These are phyloP conservation scores for Onychostruthus taczanowskii DNA, from an alignment of 2,113 vertebrate genomes.

Conservation along the genomic window DNA sequence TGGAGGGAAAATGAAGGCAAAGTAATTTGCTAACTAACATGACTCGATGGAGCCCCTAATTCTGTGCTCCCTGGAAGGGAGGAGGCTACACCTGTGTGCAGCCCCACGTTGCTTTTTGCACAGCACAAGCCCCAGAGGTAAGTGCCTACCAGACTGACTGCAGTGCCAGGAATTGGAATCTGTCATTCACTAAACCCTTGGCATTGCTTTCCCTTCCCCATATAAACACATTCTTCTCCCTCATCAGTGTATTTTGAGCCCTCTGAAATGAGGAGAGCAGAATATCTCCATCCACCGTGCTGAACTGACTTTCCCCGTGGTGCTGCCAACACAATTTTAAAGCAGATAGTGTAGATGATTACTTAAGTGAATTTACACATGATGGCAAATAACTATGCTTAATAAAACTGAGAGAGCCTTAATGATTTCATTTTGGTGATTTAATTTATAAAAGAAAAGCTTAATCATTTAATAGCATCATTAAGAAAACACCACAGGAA, in stretches of 20 bases:
- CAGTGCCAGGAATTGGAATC: not conserved
- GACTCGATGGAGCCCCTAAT: fast-evolving
- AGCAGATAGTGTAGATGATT: constrained; percentile 40
- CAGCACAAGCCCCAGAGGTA: not conserved
- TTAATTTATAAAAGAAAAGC: constrained; percentile 64
- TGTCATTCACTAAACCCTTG: not conserved
- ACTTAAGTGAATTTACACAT: constrained; percentile 61
- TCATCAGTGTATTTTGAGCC: not conserved
- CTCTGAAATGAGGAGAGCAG: not conserved
- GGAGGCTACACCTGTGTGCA: not conserved
- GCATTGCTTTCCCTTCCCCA: not conserved
- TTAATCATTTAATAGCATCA: constrained; percentile 66
- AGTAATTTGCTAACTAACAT: constrained; percentile 14
- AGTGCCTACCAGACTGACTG: not conserved
- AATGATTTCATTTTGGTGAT: constrained; percentile 55
- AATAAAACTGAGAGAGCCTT: constrained; percentile 49
- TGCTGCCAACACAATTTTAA: constrained; percentile 23
- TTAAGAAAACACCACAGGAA: constrained; percentile 62
- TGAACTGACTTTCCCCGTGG: constrained; percentile 1
- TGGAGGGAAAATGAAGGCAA: constrained; percentile 15
- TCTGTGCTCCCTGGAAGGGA: not conserved
- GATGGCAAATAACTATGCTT: constrained; percentile 63
- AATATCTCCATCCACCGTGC: not conserved
- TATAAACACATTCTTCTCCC: not conserved
- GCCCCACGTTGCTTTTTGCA: not conserved